A percentile compares a stretch with the other conserved stretches of the same genome.
Evolutionary conservation across 2,888 invertebrate species (phyloP).

Genomic region (Melieria crassipennis): DNA sequence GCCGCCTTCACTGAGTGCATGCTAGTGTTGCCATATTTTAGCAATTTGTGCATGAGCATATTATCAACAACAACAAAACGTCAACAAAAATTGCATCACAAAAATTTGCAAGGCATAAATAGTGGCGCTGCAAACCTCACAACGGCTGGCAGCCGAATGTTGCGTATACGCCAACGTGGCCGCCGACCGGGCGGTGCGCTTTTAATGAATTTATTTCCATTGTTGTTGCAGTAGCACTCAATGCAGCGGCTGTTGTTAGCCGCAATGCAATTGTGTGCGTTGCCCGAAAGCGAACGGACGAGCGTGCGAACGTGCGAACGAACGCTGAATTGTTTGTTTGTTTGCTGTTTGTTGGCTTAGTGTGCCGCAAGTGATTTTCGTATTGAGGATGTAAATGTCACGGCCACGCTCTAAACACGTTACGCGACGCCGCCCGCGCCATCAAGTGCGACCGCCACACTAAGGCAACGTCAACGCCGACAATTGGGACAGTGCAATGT

Average conservation of each 20-base stretch:
- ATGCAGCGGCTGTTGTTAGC: background rate
- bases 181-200: background rate
- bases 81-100: too few species aligned
- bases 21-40: too few species aligned
- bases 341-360: background rate
- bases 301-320: background rate
- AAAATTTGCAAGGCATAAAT: too few species aligned
- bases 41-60: too few species aligned
- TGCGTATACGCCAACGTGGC: conserved; percentile 18
- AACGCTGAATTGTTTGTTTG: background rate
- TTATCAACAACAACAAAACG: too few species aligned
- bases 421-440: background rate
- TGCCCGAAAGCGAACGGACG: background rate
- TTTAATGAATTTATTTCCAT: background rate
- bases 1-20: too few species aligned
- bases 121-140: too few species aligned
- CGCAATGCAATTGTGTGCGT: background rate
- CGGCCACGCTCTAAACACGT: conserved; percentile 24
- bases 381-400: conserved; percentile 25
- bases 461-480: background rate
- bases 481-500: background rate
- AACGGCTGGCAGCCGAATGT: background rate
- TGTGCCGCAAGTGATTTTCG: background rate
- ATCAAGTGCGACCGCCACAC: background rate
- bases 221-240: background rate